Evolutionary conservation across 1,140 invertebrate species (phyloP), one percentile per base, ranked within the genome.

Genomic region (Tetragonula clypearis): DNA sequence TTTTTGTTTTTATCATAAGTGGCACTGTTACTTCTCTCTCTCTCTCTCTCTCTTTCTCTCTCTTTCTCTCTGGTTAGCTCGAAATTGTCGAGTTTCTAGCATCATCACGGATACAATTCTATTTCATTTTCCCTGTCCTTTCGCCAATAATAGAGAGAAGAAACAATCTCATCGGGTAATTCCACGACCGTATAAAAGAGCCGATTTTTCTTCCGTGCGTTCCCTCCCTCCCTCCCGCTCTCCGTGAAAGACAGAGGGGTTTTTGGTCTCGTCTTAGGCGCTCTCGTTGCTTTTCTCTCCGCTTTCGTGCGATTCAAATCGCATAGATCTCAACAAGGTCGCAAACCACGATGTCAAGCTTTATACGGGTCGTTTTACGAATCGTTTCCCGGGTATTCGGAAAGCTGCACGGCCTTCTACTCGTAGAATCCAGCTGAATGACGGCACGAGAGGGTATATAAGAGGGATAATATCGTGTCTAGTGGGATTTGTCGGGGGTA

Each of bases 401-500:
- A 68, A 84, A 89, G 85, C 81, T 71, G 87, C 78, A 71, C 68
- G 56, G 66, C 65, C 58, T 75, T 77, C 66, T 77, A 55, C 41
- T 58, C 73, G 73, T 77, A 66, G 78, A 87, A 89, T 89, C 85
- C 85, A 60, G 60, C n/a, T 87, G 85, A 87, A 89, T 90, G 81
- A 88, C 65, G 82, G 75, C 62, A 75, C 65, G 78, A 55, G 82
- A 87, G 62, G 88, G 87, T 90, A 80, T 90, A 90, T 87, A 90
- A 90, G 88, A 85, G 88, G 85, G 85, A 91, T 91, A 90, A 89
- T 90, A 91, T 89, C 90, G 75, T 87, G 89, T 90, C 87, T 91
- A 86, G 89, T 87, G 87, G 89, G 90, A 90, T 91, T 91, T 90
- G 87, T 90, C 82, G 74, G 87, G 66, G 86, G 90, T 91, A 91